These are phyloP conservation scores for Epistrophe grossulariae DNA, from an alignment of 2,888 invertebrate species.

Conservation along the genomic window DNA sequence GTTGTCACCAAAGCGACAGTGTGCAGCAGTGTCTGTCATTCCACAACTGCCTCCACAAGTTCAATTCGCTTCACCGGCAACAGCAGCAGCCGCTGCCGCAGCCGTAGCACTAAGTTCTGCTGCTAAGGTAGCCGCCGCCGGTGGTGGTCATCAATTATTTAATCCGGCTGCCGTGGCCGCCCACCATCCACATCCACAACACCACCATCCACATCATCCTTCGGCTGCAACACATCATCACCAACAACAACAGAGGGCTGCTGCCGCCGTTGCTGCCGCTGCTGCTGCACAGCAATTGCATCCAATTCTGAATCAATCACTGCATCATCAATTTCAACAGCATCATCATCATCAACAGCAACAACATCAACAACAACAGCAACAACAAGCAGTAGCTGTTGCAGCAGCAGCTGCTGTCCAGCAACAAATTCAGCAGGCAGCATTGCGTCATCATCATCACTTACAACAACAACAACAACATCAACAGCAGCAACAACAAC, in stretches of 20 bases:
- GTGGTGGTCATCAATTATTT: conserved; percentile 80
- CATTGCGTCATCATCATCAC: conserved; percentile 78
- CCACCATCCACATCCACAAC: conserved; percentile 69
- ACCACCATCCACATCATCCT: conserved; percentile 80
- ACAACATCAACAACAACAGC: conserved; percentile 80
- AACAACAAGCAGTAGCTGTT: conserved; percentile 78
- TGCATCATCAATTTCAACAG: conserved; percentile 78
- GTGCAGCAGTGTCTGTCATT: conserved; percentile 83
- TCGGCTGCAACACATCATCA: conserved; percentile 77
- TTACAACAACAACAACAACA: conserved; percentile 77
- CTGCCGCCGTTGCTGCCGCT: conserved; percentile 77
- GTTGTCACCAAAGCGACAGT: conserved; percentile 84
- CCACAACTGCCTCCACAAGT: conserved; percentile 80
- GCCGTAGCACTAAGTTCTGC: conserved; percentile 79
- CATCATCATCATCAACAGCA: conserved; percentile 78
- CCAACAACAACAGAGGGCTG: conserved; percentile 75
- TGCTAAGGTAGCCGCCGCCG: conserved; percentile 78
- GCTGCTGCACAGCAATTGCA: conserved; percentile 83
- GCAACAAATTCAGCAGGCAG: conserved; percentile 78
- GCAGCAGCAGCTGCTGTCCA: conserved; percentile 73
- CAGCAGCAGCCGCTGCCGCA: conserved; percentile 80
- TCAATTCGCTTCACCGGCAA: conserved; percentile 82
- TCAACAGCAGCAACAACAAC: conserved; percentile 76
- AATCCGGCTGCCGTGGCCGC: conserved; percentile 78
- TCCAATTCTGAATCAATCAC: conserved; percentile 83